These are phyloP conservation scores for Stylophora pistillata DNA, from an alignment of 64 coral and sea anemone genomes.

Conservation along the genomic window DNA sequence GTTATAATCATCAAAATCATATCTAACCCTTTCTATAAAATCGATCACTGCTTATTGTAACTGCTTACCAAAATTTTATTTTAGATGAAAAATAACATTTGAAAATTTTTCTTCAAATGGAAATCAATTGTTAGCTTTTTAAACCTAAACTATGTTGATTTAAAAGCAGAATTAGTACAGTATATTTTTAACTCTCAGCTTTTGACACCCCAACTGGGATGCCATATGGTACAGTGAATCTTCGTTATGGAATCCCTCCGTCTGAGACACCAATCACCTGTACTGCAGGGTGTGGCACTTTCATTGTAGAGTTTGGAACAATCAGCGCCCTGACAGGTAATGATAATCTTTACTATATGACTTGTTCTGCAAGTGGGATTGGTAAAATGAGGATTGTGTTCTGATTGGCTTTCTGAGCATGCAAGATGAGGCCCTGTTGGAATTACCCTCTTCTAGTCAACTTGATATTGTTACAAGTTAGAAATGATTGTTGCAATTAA, in stretches of 20 bases:
- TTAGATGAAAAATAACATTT: no score
- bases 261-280: constrained; percentile 94
- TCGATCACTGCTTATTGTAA: no score
- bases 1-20: no score
- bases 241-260: constrained; percentile 88
- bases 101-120: no score
- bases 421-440: no score
- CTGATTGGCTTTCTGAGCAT: no score
- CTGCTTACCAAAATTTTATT: no score
- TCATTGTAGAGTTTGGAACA: constrained; percentile 96
- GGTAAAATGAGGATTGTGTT: background rate
- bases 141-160: background rate
- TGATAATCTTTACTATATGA: background rate
- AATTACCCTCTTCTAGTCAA: no score
- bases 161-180: background rate
- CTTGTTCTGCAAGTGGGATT: background rate
- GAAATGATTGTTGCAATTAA: no score
- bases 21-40: no score
- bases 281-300: constrained; percentile 97
- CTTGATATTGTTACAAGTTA: no score
- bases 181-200: constrained; percentile 35
- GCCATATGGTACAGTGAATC: constrained; percentile 99
- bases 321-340: constrained; percentile 87
- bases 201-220: constrained; percentile 94
- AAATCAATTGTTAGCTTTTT: no score